phyloP scores from a whole-genome alignment of 2,113 vertebrate species.

The Stercorarius parasiticus region DNA sequence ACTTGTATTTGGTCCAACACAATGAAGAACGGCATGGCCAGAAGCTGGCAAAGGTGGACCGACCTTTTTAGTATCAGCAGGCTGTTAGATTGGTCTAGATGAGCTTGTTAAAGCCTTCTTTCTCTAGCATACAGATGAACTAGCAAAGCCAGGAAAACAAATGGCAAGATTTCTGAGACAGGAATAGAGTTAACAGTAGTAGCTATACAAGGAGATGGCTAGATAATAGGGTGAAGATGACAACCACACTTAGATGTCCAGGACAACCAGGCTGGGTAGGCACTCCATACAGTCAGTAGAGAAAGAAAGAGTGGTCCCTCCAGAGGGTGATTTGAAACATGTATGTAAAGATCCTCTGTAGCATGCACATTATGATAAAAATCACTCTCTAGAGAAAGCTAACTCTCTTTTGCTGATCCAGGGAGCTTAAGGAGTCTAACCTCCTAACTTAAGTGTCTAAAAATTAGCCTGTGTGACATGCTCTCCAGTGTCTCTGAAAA shows the following conservation, averaged over 20 bases:
- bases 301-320: fast-evolving
- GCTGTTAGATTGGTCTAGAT: not conserved
- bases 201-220: not conserved
- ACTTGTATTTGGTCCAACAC: not conserved
- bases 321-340: not conserved
- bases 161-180: not conserved
- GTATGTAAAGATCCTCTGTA: not conserved
- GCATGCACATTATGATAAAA: not conserved
- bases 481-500: not conserved
- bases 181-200: not conserved
- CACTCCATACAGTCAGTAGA: fast-evolving
- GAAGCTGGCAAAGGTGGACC: not conserved
- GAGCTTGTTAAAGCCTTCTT: not conserved
- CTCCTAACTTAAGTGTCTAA: not conserved
- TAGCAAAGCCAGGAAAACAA: not conserved
- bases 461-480: not conserved
- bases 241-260: not conserved
- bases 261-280: not conserved
- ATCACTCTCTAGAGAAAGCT: not conserved
- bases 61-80: not conserved
- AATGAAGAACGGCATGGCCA: not conserved
- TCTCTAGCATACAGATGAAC: not conserved
- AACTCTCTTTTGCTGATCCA: not conserved
- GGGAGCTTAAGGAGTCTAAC: not conserved
- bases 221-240: not conserved